Evolutionary conservation across 2,797 vertebrate species (phyloP), one percentile per base, ranked within the genome.

Genomic region (Liparis tanakae): DNA sequence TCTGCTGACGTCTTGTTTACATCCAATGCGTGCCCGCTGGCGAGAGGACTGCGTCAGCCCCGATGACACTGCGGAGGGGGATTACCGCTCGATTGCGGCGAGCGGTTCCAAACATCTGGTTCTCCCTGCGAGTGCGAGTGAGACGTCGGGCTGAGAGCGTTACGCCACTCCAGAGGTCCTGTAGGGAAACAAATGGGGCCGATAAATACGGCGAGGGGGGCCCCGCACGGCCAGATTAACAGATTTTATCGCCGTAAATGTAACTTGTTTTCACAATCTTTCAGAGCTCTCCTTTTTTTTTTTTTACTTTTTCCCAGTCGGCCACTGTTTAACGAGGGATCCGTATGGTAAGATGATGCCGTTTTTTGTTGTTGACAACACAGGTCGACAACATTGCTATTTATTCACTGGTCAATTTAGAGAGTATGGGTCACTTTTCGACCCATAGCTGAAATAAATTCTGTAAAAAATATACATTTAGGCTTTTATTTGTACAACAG

Each of bases 161-260:
- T 76, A 65, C 76, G 80, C 74, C 84, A 72, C 79, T 88, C 84
- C 76, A 86, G 64, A 85, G 78, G 80, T 89, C 85, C 82, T 85
- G 84, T 43, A 81, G 89, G 88, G 86, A 89, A 89, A 89, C 76
- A 63, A 88, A 84, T 76, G 76, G 67, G 60, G 73, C 7, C 75
- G 33, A 67, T 43, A 46, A 6, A 36, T 41, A 41, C 12, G 59
- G 74, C 79, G 85, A 78, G 83, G 75, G 76, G 54, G 10, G 39
- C 39, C 78, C 76, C 36, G 79, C 67, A 6, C 74, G 80, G 83
- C 57, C 85, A 85, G 88, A 90, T 92, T 88, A 89, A 79, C 84
- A 83, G 90, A 91, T 90, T 88, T 89, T 89, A 92, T 91, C 88
- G 61, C 63, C 7, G 44, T 68, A 88, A 90, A 87, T 85, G 81